Conservation (phyloP, 2,113 vertebrate species). For the Cyrtonyx montezumae region DNA sequence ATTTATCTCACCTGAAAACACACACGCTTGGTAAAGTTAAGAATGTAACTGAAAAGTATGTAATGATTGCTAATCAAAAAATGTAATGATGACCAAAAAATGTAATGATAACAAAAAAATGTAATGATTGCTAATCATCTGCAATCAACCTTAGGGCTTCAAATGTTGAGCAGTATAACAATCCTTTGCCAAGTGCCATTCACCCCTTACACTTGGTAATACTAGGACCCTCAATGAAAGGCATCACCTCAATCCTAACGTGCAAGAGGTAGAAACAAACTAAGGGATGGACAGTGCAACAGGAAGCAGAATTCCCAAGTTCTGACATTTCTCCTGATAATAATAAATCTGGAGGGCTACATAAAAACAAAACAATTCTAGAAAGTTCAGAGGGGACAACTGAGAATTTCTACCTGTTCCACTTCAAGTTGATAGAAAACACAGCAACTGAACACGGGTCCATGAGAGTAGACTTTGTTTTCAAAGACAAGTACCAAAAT, state of each 20-base stretch:
- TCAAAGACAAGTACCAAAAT: neutral
- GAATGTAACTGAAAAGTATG: neutral
- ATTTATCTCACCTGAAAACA: neutral
- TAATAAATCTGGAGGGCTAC: neutral
- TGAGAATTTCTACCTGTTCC: neutral
- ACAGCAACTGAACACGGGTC: neutral
- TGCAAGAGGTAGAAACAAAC: neutral
- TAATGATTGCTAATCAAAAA: neutral
- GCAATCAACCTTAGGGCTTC: neutral
- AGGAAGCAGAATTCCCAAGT: neutral
- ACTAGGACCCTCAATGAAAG: neutral
- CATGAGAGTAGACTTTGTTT: neutral
- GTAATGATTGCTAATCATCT: neutral
- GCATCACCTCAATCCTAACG: neutral
- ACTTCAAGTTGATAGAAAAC: neutral
- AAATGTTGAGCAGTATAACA: neutral
- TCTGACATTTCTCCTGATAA: neutral
- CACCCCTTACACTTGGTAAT: neutral
- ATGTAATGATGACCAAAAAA: too few relatives aligned
- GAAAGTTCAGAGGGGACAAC: neutral
- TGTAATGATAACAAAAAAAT: too few relatives aligned
- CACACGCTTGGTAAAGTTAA: neutral
- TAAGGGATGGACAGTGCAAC: neutral
- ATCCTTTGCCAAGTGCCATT: neutral
- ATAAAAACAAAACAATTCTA: neutral